phyloP scores from a whole-genome alignment of 2,888 invertebrate species.

The Amblyjoppa proteus region DNA sequence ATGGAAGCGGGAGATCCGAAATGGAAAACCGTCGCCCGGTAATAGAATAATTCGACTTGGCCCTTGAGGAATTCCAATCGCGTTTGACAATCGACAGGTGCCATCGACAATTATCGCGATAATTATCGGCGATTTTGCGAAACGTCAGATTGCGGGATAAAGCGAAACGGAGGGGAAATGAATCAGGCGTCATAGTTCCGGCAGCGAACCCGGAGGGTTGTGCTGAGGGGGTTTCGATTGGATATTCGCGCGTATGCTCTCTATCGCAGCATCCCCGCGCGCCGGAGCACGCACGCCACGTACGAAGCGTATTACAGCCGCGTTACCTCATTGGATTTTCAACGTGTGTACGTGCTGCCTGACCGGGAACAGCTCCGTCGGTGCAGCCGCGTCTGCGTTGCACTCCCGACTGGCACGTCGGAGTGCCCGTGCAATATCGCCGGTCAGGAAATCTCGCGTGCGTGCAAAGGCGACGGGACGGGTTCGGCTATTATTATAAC shows the following conservation, averaged over 20 bases:
- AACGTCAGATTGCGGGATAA: slow-evolving; percentile 20
- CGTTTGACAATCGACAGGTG: slow-evolving; percentile 47
- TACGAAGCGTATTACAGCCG: slow-evolving; percentile 35
- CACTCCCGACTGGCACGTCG: no score
- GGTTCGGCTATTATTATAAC: no score
- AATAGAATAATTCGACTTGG: slow-evolving; percentile 20
- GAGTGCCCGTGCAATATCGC: no score
- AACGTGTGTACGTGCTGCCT: slow-evolving; percentile 50
- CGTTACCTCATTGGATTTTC: slow-evolving; percentile 57
- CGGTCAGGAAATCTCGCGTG: no score
- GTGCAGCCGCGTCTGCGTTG: no score
- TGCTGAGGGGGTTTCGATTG: background rate
- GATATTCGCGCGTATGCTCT: slow-evolving; percentile 22
- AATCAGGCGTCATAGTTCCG: slow-evolving; percentile 47
- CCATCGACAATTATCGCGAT: slow-evolving; percentile 60
- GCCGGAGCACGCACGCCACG: slow-evolving; percentile 32
- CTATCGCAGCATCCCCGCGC: background rate
- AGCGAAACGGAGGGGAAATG: slow-evolving; percentile 41
- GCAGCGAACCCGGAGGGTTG: no score
- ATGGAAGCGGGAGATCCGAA: background rate
- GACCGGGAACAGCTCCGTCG: no score
- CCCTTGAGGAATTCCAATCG: slow-evolving; percentile 61
- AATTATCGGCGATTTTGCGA: slow-evolving; percentile 64
- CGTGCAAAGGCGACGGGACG: no score
- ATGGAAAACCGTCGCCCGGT: background rate